Base-by-base conservation (phyloP, 2,797 vertebrate species). In the Iguana delicatissima region DNA sequence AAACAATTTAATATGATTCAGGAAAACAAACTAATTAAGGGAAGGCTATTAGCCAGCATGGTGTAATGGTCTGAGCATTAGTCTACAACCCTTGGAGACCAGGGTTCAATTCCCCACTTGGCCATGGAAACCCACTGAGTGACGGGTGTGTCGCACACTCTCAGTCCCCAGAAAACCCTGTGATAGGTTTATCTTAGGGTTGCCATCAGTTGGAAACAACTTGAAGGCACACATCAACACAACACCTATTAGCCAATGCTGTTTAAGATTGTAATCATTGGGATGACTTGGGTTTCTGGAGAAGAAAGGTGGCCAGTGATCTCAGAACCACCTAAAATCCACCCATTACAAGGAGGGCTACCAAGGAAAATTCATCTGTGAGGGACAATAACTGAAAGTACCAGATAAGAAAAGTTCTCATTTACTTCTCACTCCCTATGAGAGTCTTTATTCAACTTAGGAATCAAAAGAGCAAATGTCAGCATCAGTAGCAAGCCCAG, bases 11-110 rank as follows among this genome's bases (percentile, higher is more conserved):
- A 69, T 57, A 20, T 59, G 64, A 2, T 35, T 32, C 62, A 46
- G 55, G 52, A 85, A 38, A 67, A 67, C n/a, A 55, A 32, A 57
- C 32, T 69, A 89, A 69, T 38, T 55, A 81, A 81, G 80, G 79
- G 82, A 90, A 32, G 55, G 64, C 16, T 35, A 52, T 80, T 72
- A 80, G 10, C 38, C 26, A 42, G 59, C 32, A 46, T 46, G 42
- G 42, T 46, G 42, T 46, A 46, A 46, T 46, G 42, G 42, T 46
- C 42, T 46, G 42, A 46, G 42, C 42, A 46, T 46, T 46, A 46
- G 42, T 46, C 42, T 46, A 46, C 4, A 46, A 46, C 42, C 42
- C 42, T 4, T 4, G 42, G 42, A 46, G 4, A 46, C 42, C 42
- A 46, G 42, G 42, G 42, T 46, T 46, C 42, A 46, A 46, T 46